phyloP scores from a whole-genome alignment of 2,113 vertebrate genomes.

The Craseonycteris thonglongyai region DNA sequence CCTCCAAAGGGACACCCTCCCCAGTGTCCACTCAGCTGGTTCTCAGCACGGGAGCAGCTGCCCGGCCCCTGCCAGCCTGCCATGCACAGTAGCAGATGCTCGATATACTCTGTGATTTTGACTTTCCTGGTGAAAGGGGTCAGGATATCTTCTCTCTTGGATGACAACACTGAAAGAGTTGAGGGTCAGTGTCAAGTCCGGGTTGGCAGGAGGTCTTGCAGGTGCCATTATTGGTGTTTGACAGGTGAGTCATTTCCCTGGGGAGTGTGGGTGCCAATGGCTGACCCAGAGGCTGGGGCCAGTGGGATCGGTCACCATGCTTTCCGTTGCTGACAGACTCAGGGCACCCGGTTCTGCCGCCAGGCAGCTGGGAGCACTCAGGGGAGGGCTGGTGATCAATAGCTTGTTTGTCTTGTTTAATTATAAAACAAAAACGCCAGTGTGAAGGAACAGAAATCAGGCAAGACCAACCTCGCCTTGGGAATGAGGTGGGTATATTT shows the following conservation, averaged over 20 bases:
- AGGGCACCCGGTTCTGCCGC: neutral
- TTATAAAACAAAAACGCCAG: neutral
- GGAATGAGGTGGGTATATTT: neutral
- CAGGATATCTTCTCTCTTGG: neutral
- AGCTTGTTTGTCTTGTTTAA: neutral
- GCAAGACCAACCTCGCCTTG: neutral
- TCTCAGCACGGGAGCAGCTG: neutral
- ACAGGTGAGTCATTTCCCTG: neutral
- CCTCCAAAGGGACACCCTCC: neutral
- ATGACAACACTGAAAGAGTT: neutral
- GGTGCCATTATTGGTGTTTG: neutral
- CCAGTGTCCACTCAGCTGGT: neutral
- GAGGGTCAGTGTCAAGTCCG: neutral
- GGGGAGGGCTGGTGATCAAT: neutral
- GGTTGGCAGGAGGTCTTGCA: neutral
- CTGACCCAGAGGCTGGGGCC: neutral
- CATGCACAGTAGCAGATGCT: neutral
- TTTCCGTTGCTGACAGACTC: neutral
- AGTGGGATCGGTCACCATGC: neutral
- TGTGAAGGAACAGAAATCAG: neutral
- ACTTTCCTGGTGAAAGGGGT: neutral
- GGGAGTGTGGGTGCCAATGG: neutral
- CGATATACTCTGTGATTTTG: neutral
- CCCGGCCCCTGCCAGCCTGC: fast-evolving
- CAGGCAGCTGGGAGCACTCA: neutral